Base-by-base conservation (phyloP, 2,113 vertebrate species). In the Heterotis niloticus region DNA sequence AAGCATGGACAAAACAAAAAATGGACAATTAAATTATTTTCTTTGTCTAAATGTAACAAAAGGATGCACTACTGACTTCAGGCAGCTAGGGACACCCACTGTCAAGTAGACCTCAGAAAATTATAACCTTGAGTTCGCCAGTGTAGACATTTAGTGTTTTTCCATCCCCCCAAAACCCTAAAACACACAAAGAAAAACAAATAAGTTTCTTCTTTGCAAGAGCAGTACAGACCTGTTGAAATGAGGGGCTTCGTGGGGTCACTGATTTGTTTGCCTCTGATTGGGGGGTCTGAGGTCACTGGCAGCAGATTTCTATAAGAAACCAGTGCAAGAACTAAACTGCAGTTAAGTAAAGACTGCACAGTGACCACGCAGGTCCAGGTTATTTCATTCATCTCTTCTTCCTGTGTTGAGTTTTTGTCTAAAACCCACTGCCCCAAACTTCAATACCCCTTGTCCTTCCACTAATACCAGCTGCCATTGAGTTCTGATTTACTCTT, bases 291-390 rank as follows among this genome's bases (percentile, higher is more conserved):
- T 12, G 54, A 68, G 66, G 54, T 57, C 56, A 62, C n/a, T 78
- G 65, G 52, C 4, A 28, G 64, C 64, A 57, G 54, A 57, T 24
- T 77, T 44, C 24, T 57, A 60, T 28, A 20, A 29, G 52, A 52
- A n/a, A 74, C 52, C 26, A 85, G 81, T 86, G 68, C 59, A 72
- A 65, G 16, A 18, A 23, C 68, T 86, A 64, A 72, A 54, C 75
- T 83, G 73, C 79, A 78, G 85, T 72, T 66, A 86, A 82, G 84
- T 86, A 73, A 14, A 34, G 73, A 10, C 44, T 24, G 29, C 69
- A 17, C 52, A 16, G 23, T 5, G 9, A 28, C 71, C 12, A 44
- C 16, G 13, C 14, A 56, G 71, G 52, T 44, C 69, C 69, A 13
- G 69, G 17, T 51, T 71, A 71, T 11, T 62, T n/a, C 72, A 9